phyloP scores from a whole-genome alignment of 2,113 vertebrate species.

The Eptesicus fuscus region DNA sequence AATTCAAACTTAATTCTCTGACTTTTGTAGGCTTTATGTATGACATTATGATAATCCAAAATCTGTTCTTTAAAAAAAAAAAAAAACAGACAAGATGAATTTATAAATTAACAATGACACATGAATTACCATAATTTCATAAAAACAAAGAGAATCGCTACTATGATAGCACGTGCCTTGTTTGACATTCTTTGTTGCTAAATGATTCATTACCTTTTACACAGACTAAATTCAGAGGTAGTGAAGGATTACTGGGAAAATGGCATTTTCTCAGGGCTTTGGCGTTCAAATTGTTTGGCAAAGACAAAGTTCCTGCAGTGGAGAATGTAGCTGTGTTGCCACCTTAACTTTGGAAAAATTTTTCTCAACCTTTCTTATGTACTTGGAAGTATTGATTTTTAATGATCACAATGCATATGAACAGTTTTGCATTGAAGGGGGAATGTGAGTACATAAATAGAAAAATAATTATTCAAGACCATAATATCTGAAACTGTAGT shows the following conservation, averaged over 20 bases:
- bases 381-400: not conserved
- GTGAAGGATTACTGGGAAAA: not conserved
- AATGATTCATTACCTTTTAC: not conserved
- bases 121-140: not conserved
- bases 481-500: not conserved
- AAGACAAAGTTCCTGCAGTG: not conserved
- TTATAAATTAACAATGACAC: not conserved
- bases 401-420: not conserved
- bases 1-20: not conserved
- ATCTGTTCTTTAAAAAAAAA: not conserved
- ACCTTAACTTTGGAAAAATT: not conserved
- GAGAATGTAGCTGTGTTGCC: not conserved
- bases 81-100: not conserved
- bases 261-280: not conserved
- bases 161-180: not conserved
- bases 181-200: not conserved
- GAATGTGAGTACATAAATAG: not conserved
- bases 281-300: not conserved
- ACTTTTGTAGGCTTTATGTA: not conserved
- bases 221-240: not conserved
- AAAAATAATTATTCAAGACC: not conserved
- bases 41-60: not conserved
- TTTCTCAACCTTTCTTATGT: not conserved
- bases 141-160: not conserved
- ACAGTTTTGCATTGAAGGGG: not conserved